phyloP scores from a whole-genome alignment of 2,888 invertebrate species.

The Phragmatobia fuliginosa region DNA sequence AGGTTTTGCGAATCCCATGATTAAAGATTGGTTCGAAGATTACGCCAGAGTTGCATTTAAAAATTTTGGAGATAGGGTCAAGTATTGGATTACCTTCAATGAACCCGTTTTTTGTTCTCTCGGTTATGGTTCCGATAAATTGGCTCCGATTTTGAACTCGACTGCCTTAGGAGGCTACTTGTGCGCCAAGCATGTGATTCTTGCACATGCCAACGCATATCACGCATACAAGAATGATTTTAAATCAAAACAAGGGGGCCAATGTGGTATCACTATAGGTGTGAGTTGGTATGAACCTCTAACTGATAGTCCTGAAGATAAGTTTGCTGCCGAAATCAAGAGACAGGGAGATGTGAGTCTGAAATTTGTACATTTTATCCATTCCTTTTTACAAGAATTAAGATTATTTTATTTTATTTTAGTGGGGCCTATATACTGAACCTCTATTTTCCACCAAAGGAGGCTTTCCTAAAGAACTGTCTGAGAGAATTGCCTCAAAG shows the following conservation, averaged over 20 bases:
- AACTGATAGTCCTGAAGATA: slow-evolving; percentile 57
- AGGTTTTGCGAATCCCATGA: slow-evolving; percentile 74
- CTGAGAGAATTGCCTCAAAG: slow-evolving; percentile 71
- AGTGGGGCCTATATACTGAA: slow-evolving; percentile 48
- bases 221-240: slow-evolving; percentile 68
- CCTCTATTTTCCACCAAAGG: slow-evolving; percentile 82
- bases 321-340: slow-evolving; percentile 54
- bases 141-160: slow-evolving; percentile 65
- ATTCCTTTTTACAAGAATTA: neutral
- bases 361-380: neutral
- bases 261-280: slow-evolving; percentile 39
- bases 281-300: slow-evolving; percentile 51
- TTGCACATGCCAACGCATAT: slow-evolving; percentile 84
- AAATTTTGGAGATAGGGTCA: slow-evolving; percentile 77
- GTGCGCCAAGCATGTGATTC: slow-evolving; percentile 76
- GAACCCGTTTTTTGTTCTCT: slow-evolving; percentile 75
- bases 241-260: slow-evolving; percentile 52
- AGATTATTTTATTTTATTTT: neutral
- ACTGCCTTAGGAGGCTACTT: slow-evolving; percentile 77
- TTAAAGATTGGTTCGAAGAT: slow-evolving; percentile 75
- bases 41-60: slow-evolving; percentile 74
- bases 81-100: slow-evolving; percentile 87
- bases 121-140: slow-evolving; percentile 71
- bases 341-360: slow-evolving; percentile 34
- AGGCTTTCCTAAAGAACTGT: slow-evolving; percentile 83